Evolutionary conservation across 2,797 vertebrate genomes (phyloP).

Genomic region (Gymnothorax reevesii): DNA sequence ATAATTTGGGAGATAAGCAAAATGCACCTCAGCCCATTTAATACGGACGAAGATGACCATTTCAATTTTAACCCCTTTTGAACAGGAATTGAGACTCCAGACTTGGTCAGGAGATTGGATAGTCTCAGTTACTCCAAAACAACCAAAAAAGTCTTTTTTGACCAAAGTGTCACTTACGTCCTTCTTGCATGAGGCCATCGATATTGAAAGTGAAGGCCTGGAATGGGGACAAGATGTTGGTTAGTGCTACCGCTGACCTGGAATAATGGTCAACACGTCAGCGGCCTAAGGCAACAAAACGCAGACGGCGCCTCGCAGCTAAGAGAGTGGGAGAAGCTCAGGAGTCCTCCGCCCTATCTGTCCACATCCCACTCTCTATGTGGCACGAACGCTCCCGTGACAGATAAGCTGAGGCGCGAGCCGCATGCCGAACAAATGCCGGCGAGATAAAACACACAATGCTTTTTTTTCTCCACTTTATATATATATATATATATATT

Average conservation of each 20-base stretch:
- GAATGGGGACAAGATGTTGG: background rate
- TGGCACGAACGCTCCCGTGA: constrained; percentile 1
- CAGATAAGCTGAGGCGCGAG: constrained; percentile 14
- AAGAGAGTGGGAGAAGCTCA: constrained; percentile 7
- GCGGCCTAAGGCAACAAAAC: background rate
- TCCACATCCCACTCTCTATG: constrained; percentile 21
- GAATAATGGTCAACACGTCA: background rate
- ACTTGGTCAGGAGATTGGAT: no score
- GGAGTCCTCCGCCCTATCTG: constrained; percentile 30
- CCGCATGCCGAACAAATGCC: background rate
- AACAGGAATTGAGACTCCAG: no score
- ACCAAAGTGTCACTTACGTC: no score
- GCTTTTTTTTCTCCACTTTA: background rate
- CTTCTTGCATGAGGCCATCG: no score
- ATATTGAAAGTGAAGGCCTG: background rate
- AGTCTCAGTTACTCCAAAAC: no score
- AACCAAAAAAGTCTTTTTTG: no score
- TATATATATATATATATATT: no score
- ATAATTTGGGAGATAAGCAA: no score
- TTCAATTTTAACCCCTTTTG: no score
- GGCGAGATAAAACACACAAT: constrained; percentile 30
- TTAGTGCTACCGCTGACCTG: background rate
- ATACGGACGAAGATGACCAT: no score
- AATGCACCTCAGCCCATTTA: no score
- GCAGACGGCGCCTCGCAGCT: background rate